Conservation (phyloP, 1,140 invertebrate species). For the Ditylenchus dipsaci region DNA sequence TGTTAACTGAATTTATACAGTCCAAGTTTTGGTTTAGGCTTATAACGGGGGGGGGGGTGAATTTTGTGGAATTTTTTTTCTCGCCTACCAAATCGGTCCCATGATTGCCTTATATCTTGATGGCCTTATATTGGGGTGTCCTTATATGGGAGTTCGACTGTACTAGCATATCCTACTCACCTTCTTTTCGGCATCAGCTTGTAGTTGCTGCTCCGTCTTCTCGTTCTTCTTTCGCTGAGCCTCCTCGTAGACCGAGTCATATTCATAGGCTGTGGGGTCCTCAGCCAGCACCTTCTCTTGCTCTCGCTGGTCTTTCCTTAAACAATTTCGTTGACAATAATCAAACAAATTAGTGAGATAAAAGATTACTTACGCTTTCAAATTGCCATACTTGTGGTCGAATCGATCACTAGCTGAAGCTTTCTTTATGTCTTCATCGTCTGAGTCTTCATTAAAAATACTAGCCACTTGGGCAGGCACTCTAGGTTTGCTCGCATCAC, state of each 20-base stretch:
- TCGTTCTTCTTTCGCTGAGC: slow-evolving; percentile 19
- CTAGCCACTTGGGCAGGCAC: not conserved
- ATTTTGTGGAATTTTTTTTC: too few relatives aligned
- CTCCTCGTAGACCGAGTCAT: slow-evolving; percentile 23
- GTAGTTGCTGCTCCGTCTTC: slow-evolving; percentile 21
- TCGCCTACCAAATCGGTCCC: too few relatives aligned
- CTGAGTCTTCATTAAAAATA: slow-evolving; percentile 18
- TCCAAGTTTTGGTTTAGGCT: too few relatives aligned
- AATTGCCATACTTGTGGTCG: slow-evolving; percentile 15
- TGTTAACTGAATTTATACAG: too few relatives aligned
- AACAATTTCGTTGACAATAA: not conserved
- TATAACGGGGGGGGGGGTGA: too few relatives aligned
- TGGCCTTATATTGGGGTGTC: too few relatives aligned
- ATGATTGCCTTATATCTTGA: too few relatives aligned
- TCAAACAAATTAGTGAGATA: not conserved
- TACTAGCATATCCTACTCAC: not conserved
- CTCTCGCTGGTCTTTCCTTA: slow-evolving; percentile 15
- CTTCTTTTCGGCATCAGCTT: slow-evolving; percentile 32
- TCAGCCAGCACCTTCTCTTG: slow-evolving; percentile 27
- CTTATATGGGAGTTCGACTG: too few relatives aligned
- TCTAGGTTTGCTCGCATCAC: too few relatives aligned
- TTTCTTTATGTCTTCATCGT: slow-evolving; percentile 10
- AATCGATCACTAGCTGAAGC: slow-evolving; percentile 10
- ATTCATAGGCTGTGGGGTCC: slow-evolving; percentile 25
- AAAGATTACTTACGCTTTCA: not conserved